Evolutionary conservation across 2,113 vertebrate genomes (phyloP), one percentile per base, ranked within the genome.

Genomic region (Phalacrocorax brasilianus): DNA sequence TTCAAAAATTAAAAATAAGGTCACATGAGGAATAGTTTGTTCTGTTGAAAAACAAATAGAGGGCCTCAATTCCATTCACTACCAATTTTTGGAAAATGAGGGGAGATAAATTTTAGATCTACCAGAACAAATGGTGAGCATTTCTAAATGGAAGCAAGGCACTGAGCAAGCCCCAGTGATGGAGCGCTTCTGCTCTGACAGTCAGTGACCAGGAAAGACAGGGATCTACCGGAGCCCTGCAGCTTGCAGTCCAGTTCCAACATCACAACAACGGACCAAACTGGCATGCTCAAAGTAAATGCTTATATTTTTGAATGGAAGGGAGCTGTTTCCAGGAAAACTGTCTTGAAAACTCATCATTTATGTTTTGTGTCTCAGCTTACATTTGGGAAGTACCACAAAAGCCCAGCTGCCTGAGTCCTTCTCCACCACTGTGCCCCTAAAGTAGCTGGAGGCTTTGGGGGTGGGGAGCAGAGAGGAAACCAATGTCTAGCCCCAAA

Each of bases 211-310:
- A 5, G 30, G 47, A 53, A 9, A 12, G 40, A 21, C 11, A 3
- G 0, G 3, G 58, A 10, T 14, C 58, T 1, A 16, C 26, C 2
- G 0, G 16, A 14, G n/a, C 1, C 8, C 66, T 14, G 45, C 35
- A 1, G 0, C 2, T 12, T 0, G 1, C 44, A 47, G 17, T 3
- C 12, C 0, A 1, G 62, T 4, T 32, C 5, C 45, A 45, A 4
- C 76, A 50, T 21, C 50, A 30, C 61, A 44, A 7, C 24, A 42
- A 24, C 2, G 11, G 12, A 47, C 47, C 52, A 20, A n/a, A 40
- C 22, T 24, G 24, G 12, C 27, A 40, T 1, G 6, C 5, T 1
- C 35, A 45, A 55, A 61, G 17, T 3, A 12, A 11, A 27, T 1
- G 4, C 59, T 80, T 6, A 0, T 30, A 12, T 11, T 40, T 82